Conservation (phyloP, 2,113 vertebrate species). For the Hippocampus barbouri region DNA sequence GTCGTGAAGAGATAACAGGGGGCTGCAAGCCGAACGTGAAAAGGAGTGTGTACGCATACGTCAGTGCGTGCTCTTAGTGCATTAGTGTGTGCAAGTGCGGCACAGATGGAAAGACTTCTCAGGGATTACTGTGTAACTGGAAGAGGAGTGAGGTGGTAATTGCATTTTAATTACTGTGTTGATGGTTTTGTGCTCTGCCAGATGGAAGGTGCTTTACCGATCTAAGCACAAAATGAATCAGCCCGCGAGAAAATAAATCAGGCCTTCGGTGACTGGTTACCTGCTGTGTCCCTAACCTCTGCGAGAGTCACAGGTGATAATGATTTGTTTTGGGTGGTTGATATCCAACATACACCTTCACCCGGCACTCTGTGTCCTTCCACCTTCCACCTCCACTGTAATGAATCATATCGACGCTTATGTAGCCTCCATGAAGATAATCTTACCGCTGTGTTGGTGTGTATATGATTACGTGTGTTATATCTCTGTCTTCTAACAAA, state of each 20-base stretch:
- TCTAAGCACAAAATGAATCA: conserved; percentile 83
- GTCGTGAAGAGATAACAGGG: conserved; percentile 39
- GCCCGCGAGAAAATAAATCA: conserved; percentile 67
- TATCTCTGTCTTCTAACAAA: too few relatives aligned
- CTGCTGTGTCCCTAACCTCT: conserved; percentile 48
- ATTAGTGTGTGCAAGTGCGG: conserved; percentile 67
- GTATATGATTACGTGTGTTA: not conserved
- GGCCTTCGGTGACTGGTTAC: conserved; percentile 55
- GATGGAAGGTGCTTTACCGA: conserved; percentile 93
- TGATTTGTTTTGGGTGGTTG: conserved; percentile 43
- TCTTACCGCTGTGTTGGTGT: not conserved
- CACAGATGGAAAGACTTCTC: conserved; percentile 93
- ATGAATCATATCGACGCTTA: not conserved
- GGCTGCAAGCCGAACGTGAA: conserved; percentile 13
- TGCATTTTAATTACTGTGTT: conserved; percentile 99
- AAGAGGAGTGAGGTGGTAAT: conserved; percentile 86
- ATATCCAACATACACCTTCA: conserved; percentile 26
- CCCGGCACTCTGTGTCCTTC: not conserved
- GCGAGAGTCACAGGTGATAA: conserved; percentile 34
- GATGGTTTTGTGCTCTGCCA: conserved; percentile 90
- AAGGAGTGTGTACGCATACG: not conserved
- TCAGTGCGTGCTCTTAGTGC: not conserved
- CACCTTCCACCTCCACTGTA: not conserved
- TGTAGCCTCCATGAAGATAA: not conserved
- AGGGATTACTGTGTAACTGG: conserved; percentile 83